Base-by-base conservation (phyloP, 2,113 vertebrate genomes). In the Helogale parvula region DNA sequence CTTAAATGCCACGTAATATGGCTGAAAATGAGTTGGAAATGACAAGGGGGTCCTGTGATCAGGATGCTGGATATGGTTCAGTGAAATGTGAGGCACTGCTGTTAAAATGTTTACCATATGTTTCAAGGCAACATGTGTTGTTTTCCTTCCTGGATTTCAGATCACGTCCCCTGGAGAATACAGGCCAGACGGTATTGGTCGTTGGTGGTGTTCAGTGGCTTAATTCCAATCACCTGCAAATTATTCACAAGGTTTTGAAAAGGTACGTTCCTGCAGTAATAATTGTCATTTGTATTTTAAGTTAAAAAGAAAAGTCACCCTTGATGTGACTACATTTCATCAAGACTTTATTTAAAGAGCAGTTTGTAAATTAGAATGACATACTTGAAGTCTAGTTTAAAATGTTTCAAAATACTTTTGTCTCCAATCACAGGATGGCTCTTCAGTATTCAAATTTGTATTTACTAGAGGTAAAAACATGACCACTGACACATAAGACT, bases 121-220 rank as follows among this genome's bases (percentile, higher is more conserved):
- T 97, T 98, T 98, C 92, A 98, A 98, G 87, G 97, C 88, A 97
- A 97, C 94, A 86, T 95, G 65, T 98, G 96, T 96, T 98, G 87
- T 97, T 98, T 98, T 98, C 97, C 93, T 98, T 98, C 97, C 97
- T 98, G 95, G 97, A 35, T 98, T 99, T 98, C 97, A 99, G 99
- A 98, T 99, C 99, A 85, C 98, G 90, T 97, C 99, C 99, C 71
- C 98, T 99, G 90, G 97, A 98, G 96, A 99, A 99, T 98, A 99
- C 99, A 5, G 94, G 98, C 77, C 98, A 98, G 98, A 99, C 99
- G 0, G 99, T 99, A 94, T 98, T 99, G 98, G 99, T 99, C 90
- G 99, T 99, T 98, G 99, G 99, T 89, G 99, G 99, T 50, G 99
- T 99, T 98, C 99, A 99, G 98, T 99, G 99, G 99, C 99, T 99